Evolutionary conservation across 1,140 invertebrate genomes (phyloP), one percentile per base, ranked within the genome.

Genomic region (Lepidotrigona ventralis): DNA sequence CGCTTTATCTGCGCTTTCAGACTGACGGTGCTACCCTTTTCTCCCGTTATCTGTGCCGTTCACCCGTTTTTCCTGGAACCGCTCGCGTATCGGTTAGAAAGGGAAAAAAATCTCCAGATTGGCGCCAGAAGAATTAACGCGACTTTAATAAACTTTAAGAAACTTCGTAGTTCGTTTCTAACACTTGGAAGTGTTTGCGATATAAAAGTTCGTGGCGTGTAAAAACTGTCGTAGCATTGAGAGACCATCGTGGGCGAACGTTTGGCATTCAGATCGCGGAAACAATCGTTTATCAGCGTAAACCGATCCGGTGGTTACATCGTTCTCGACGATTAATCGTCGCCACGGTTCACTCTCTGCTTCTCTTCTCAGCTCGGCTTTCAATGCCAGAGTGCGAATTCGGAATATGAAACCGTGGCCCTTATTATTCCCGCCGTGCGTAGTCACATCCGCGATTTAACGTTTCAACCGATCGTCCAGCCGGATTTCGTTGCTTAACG

Each of bases 401-500:
- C 46, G 54, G 33, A 84, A 82, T 89, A n/a, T 78, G 81, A 86
- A 88, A 88, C 64, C 26, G 78, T 51, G 86, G 63, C 76, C 81
- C 75, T 83, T 69, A 33, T 83, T 70, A 81, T n/a, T n/a, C n/a
- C 60, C 11, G 23, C 2, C 4, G 60, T 53, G 70, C 68, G 17
- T n/a, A 33, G 64, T 68, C 63, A 84, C 87, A 85, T 89, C 87
- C 88, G 87, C 72, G 87, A 89, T 89, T 89, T 88, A 86, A 39
- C 86, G 64, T 75, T 87, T 64, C 14, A 82, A 39, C 26, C 79
- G 75, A 26, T 70, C 73, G 58, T n/a, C 69, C 73, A 88, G 79
- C 87, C 87, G 87, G 87, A 89, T 88, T 89, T 81, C 70, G 66
- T 89, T 89, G 87, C 81, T 89, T 89, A 89, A 89, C 87, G 81